Percentiles rank a stretch among this genome's conserved stretches.
These are phyloP conservation scores for Rhaphigaster nebulosa DNA, from an alignment of 2,888 invertebrate genomes.

Conservation along the genomic window DNA sequence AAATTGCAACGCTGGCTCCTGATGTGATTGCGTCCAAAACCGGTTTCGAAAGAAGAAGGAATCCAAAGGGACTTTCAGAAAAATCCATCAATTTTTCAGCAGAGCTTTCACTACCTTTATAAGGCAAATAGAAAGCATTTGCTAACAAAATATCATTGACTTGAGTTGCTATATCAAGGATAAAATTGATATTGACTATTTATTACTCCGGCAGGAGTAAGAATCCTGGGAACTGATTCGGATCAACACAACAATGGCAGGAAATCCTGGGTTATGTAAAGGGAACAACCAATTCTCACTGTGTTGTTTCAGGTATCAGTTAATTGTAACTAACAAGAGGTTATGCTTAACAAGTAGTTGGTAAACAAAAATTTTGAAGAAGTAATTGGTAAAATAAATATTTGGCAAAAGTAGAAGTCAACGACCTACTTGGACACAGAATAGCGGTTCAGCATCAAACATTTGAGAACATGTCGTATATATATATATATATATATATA, in stretches of 20 bases:
- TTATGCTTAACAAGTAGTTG: background rate
- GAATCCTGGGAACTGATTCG: background rate
- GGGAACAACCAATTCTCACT: background rate
- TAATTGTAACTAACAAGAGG: background rate
- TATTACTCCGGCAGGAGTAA: background rate
- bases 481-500: too few species aligned
- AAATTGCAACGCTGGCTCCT: background rate
- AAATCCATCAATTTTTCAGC: background rate
- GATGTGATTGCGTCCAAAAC: background rate
- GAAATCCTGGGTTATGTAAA: conserved; percentile 6
- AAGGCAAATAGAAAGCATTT: background rate
- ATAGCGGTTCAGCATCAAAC: too few species aligned
- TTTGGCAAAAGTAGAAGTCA: background rate
- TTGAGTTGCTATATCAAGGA: background rate
- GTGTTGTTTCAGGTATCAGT: background rate
- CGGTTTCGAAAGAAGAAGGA: background rate
- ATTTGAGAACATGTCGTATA: too few species aligned
- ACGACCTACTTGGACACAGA: too few species aligned
- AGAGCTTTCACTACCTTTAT: background rate
- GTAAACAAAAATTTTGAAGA: background rate
- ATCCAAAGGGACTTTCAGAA: background rate
- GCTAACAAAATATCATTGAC: background rate
- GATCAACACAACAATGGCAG: background rate
- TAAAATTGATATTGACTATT: background rate
- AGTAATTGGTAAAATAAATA: background rate